phyloP scores from a whole-genome alignment of 2,888 invertebrate genomes.

The Platycnemis pennipes region DNA sequence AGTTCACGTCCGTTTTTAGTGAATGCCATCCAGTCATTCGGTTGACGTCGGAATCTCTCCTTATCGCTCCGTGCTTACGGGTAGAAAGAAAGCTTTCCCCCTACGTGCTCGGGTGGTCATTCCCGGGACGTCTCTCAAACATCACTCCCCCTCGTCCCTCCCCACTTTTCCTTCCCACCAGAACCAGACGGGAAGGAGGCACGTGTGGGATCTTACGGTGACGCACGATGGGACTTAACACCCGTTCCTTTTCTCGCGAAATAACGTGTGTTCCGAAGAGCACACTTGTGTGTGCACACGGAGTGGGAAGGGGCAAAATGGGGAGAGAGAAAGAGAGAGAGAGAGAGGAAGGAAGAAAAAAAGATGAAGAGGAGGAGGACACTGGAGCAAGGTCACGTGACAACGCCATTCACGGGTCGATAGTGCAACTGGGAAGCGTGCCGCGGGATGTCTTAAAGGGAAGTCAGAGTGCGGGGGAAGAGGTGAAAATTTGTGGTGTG shows the following conservation, averaged over 20 bases:
- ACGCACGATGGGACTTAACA: background rate
- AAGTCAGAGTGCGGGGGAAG: background rate
- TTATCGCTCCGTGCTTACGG: background rate
- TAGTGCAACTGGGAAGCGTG: constrained; percentile 22
- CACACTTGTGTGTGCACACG: background rate
- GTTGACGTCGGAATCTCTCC: background rate
- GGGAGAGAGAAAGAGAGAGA: background rate
- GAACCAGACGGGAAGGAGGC: too few relatives aligned
- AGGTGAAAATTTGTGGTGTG: background rate
- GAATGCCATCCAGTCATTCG: background rate
- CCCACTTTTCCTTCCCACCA: too few relatives aligned
- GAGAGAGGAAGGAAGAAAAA: background rate
- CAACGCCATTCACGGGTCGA: constrained; percentile 24
- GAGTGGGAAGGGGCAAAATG: background rate
- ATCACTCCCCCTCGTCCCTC: background rate
- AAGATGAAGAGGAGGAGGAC: background rate
- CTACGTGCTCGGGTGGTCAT: background rate
- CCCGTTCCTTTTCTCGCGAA: background rate
- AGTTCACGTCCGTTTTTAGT: background rate
- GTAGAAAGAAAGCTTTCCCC: background rate
- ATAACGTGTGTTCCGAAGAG: background rate
- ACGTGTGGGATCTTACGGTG: background rate
- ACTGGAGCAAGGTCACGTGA: constrained; percentile 35
- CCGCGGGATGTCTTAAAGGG: background rate
- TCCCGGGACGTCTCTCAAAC: background rate